Evolutionary conservation across 2,113 vertebrate species (phyloP).

Genomic region (Girardinichthys multiradiatus): DNA sequence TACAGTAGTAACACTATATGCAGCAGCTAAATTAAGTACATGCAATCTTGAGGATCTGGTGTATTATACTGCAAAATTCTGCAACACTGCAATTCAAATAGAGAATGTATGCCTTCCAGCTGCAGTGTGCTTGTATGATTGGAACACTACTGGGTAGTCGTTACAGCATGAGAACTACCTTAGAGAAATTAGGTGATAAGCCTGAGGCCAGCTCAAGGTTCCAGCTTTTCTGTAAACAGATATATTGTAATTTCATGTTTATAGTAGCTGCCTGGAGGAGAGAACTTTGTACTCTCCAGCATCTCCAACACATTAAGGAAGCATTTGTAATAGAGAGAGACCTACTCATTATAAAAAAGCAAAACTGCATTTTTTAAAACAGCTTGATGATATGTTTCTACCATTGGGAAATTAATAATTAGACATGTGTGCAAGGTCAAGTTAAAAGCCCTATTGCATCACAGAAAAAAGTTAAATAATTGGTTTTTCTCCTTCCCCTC

Average conservation of each 20-base stretch:
- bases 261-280: background rate
- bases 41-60: background rate
- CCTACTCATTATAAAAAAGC: background rate
- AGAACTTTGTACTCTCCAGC: background rate
- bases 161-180: conserved; percentile 6
- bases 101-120: background rate
- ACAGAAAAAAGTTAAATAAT: background rate
- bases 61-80: background rate
- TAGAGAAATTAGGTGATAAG: background rate
- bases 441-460: background rate
- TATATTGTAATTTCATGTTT: background rate
- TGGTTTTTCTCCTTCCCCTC: background rate
- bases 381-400: too few relatives aligned
- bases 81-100: background rate
- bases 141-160: background rate
- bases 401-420: background rate
- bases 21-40: background rate
- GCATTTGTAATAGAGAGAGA: background rate
- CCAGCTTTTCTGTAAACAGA: conserved; percentile 4
- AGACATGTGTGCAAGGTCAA: background rate
- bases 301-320: background rate
- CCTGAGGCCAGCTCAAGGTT: conserved; percentile 1
- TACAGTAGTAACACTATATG: background rate
- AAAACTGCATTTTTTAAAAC: background rate
- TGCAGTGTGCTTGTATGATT: conserved; percentile 7